Evolutionary conservation across 2,888 invertebrate genomes (phyloP), one percentile per base, ranked within the genome.

Genomic region (Agonopterix heracliana): DNA sequence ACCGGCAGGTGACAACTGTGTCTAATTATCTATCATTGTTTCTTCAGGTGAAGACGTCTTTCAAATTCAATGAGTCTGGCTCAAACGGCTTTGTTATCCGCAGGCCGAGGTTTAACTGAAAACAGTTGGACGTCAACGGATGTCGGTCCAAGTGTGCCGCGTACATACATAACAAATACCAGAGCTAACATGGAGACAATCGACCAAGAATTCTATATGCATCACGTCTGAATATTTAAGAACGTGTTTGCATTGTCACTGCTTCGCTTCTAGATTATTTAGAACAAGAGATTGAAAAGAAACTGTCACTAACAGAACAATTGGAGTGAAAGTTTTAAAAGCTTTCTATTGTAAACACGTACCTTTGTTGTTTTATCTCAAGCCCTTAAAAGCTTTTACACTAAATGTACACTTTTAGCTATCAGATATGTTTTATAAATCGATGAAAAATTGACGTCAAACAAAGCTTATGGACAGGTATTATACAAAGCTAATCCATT

Each of bases 111-210:
- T 60, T 66, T 60, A 74, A 81, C 81, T 81, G 81, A 84, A 84
- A 82, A 81, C 80, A 79, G 70, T 66, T 64, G 71, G 63, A 78
- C 78, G 81, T 78, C 79, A 81, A 71, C 81, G 81, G 82, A 81
- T 81, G 75, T 77, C 73, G 62, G 62, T 61, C 64, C 68, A 68
- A 68, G 67, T 64, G 58, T 65, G 59, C 61, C 57, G 70, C 71
- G 76, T 78, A 78, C 74, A 81, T 80, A 77, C 75, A 78, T 76
- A 81, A 77, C 78, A 80, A 81, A 76, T 78, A 71, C 64, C 65
- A 60, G 70, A 65, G 65, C 65, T 65, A 41, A 34, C 44, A 60
- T 64, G 67, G 63, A 76, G 76, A 80, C 78, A 80, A 78, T 76
- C 65, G 71, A 66, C 63, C 61, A 54, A 64, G 63, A 64, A 68